These are phyloP conservation scores for Papilio glaucus DNA, from an alignment of 1,140 invertebrate genomes.

Conservation along the genomic window DNA sequence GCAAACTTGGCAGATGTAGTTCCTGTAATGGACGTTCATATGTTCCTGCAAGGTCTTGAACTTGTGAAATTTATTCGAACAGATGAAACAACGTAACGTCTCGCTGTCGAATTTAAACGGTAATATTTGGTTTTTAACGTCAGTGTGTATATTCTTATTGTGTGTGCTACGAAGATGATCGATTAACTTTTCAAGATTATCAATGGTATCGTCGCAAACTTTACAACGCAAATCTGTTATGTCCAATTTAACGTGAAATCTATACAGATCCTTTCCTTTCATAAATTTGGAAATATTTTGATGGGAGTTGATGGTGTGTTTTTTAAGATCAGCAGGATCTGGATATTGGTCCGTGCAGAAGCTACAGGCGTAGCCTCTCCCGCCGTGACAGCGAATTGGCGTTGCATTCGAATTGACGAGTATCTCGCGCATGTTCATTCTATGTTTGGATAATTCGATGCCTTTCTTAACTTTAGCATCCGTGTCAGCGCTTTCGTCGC, in stretches of 20 bases:
- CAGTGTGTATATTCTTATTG: constrained; percentile 41
- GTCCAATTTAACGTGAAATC: constrained; percentile 52
- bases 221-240: constrained; percentile 55
- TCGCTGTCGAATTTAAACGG: constrained; percentile 56
- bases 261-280: constrained; percentile 36
- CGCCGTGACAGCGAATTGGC: constrained; percentile 41
- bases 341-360: constrained; percentile 45
- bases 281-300: constrained; percentile 43
- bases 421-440: constrained; percentile 44
- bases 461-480: constrained; percentile 11
- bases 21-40: constrained; percentile 56
- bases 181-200: constrained; percentile 46
- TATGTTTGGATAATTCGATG: constrained; percentile 36
- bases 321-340: constrained; percentile 42
- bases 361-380: constrained; percentile 45
- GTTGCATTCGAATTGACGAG: constrained; percentile 49
- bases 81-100: constrained; percentile 50
- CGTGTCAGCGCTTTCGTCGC: neutral
- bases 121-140: constrained; percentile 53
- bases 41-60: constrained; percentile 53
- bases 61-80: constrained; percentile 46
- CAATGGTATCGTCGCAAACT: constrained; percentile 45
- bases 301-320: constrained; percentile 35
- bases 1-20: constrained; percentile 52
- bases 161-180: constrained; percentile 49